A percentile compares a stretch with the other conserved stretches of the same genome.
Conservation (phyloP, 2,888 invertebrate genomes). For the Calameuta pallipes region DNA sequence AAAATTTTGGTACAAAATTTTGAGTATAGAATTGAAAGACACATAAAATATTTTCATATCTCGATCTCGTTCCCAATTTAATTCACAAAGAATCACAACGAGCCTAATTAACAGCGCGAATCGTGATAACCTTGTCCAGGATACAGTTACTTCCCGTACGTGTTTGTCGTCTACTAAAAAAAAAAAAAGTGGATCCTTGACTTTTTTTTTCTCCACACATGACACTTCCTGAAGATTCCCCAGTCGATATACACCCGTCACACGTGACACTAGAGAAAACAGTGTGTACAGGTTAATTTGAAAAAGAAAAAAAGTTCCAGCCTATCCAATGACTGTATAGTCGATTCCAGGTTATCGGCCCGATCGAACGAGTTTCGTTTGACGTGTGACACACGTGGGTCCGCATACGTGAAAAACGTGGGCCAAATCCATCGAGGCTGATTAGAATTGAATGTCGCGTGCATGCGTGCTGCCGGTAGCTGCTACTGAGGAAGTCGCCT, state of each 20-base stretch:
- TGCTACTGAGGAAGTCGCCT: constrained; percentile 8
- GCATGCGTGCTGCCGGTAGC: constrained; percentile 6
- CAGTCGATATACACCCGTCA: neutral
- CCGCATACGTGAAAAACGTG: neutral
- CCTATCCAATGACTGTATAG: neutral
- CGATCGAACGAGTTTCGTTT: neutral
- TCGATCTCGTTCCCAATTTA: neutral
- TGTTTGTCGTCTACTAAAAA: neutral
- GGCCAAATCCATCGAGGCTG: neutral
- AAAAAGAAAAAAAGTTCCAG: neutral
- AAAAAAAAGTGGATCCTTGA: neutral
- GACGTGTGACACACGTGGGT: neutral
- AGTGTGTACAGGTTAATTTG: neutral
- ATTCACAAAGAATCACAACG: neutral
- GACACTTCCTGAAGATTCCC: neutral
- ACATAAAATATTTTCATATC: neutral
- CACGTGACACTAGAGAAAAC: neutral
- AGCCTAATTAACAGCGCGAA: neutral
- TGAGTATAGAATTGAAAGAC: neutral
- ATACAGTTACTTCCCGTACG: neutral
- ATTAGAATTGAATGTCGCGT: constrained; percentile 7
- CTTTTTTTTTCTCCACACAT: neutral
- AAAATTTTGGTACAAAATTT: neutral
- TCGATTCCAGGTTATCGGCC: neutral
- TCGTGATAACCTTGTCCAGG: neutral